Evolutionary conservation across 2,888 invertebrate genomes (phyloP).

Genomic region (Suillia variegata): DNA sequence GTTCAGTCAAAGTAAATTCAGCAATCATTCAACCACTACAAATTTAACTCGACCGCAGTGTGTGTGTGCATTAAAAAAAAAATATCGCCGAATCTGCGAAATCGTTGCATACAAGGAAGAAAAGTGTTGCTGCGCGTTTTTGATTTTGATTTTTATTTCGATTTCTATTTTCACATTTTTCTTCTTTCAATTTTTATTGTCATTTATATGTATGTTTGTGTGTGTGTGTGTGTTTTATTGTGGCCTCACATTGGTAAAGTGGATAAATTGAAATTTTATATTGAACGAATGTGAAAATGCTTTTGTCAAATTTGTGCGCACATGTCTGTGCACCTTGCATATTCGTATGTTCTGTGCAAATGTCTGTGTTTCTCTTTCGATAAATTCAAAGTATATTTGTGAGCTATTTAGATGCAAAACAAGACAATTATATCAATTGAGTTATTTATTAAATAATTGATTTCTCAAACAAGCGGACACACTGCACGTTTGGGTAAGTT

Average conservation of each 20-base stretch:
- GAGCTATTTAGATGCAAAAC: no score
- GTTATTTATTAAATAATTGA: no score
- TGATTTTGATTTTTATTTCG: no score
- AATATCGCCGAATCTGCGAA: neutral
- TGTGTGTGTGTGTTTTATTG: neutral
- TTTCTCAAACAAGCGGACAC: no score
- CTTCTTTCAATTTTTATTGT: neutral
- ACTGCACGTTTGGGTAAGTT: no score
- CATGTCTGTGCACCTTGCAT: neutral
- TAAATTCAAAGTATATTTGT: no score
- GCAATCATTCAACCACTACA: no score
- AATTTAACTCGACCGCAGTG: neutral
- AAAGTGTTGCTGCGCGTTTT: neutral
- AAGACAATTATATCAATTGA: no score
- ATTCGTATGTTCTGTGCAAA: no score
- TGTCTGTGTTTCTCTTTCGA: no score
- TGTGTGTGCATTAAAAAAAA: neutral
- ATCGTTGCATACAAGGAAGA: neutral
- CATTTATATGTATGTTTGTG: neutral
- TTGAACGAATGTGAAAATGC: neutral
- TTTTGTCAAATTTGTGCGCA: neutral
- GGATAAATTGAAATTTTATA: constrained; percentile 3
- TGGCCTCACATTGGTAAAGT: neutral
- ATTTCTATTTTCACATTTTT: no score
- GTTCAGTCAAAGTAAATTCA: no score